Conservation (phyloP, 2,888 invertebrate species). For the Leucoma salicis region DNA sequence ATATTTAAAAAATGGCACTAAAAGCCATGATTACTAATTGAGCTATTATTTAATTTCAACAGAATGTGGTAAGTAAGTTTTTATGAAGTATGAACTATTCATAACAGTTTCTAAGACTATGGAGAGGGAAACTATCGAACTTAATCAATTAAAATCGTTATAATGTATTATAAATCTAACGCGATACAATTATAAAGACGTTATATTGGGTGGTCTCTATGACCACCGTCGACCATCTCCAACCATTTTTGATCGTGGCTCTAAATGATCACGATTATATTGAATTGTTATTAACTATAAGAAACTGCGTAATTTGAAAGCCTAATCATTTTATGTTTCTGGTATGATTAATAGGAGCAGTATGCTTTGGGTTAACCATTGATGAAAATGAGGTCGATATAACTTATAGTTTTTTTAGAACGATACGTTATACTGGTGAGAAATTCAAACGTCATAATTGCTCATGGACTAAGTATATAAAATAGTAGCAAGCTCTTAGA, state of each 20-base stretch:
- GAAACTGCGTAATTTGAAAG: constrained; percentile 31
- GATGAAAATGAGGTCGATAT: neutral
- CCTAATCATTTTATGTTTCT: constrained; percentile 13
- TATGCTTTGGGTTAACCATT: constrained; percentile 3
- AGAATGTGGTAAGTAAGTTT: too few relatives aligned
- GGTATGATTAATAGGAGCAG: constrained; percentile 10
- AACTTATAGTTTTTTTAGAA: neutral
- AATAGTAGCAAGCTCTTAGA: too few relatives aligned
- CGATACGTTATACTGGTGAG: neutral
- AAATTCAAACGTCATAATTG: too few relatives aligned
- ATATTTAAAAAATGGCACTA: too few relatives aligned
- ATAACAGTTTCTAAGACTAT: neutral
- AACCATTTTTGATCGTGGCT: constrained; percentile 38
- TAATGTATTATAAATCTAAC: constrained; percentile 35
- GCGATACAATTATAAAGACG: constrained; percentile 33
- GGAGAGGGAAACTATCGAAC: constrained; percentile 18
- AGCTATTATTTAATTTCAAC: too few relatives aligned
- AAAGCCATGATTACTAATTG: too few relatives aligned
- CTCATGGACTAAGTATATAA: too few relatives aligned
- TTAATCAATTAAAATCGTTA: constrained; percentile 30
- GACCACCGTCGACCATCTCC: constrained; percentile 9
- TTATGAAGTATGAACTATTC: neutral
- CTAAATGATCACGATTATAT: constrained; percentile 45
- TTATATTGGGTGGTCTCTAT: constrained; percentile 28
- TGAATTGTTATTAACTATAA: constrained; percentile 41